Evolutionary conservation across 2,797 vertebrate species (phyloP).

Genomic region (Crypturellus tataupa): DNA sequence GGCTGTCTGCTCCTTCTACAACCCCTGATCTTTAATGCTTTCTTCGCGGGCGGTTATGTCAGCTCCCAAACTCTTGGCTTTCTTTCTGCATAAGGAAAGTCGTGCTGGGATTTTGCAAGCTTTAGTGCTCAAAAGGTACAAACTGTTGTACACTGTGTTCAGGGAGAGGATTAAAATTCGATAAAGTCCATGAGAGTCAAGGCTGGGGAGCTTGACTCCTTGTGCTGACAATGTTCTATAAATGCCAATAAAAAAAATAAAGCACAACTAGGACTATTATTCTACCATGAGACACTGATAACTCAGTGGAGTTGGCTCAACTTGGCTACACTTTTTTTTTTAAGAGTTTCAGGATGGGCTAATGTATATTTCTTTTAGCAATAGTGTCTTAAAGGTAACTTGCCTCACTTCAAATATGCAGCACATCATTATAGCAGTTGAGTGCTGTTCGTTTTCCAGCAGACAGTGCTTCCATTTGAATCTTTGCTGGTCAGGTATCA

Average conservation of each 20-base stretch:
- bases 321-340: accelerated
- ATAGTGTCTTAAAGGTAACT: neutral
- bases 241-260: neutral
- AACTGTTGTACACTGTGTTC: neutral
- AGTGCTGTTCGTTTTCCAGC: neutral
- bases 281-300: neutral
- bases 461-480: neutral
- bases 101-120: neutral
- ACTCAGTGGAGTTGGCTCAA: neutral
- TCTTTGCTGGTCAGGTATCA: neutral
- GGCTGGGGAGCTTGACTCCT: neutral
- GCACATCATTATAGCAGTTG: neutral
- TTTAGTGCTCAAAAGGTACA: neutral
- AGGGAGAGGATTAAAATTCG: neutral
- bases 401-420: neutral
- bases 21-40: neutral
- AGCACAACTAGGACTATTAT: neutral
- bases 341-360: neutral
- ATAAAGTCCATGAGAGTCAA: neutral
- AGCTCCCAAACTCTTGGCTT: neutral
- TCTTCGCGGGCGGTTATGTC: neutral
- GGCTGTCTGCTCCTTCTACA: neutral
- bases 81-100: accelerated
- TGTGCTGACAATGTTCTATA: neutral
- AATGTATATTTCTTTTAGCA: neutral